phyloP scores from a whole-genome alignment of 1,140 invertebrate genomes.

The Pogonomyrmex barbatus region DNA sequence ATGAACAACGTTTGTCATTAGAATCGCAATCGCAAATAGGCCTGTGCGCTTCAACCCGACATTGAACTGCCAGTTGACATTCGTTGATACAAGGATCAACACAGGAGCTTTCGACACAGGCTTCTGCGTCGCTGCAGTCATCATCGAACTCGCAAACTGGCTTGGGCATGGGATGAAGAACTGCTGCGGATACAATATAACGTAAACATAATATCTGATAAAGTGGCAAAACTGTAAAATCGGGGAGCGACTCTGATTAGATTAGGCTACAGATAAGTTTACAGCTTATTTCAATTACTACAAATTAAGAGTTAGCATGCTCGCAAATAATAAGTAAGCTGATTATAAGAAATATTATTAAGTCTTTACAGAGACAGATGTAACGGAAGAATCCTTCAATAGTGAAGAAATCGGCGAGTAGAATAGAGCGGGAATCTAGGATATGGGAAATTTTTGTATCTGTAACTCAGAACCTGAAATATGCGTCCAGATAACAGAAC shows the following conservation, averaged over 20 bases:
- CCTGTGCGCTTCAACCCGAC: slow-evolving; percentile 87
- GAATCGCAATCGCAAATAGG: slow-evolving; percentile 86
- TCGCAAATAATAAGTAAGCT: slow-evolving; percentile 71
- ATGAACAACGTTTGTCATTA: slow-evolving; percentile 62
- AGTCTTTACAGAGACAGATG: slow-evolving; percentile 85
- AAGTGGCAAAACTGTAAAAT: slow-evolving; percentile 67
- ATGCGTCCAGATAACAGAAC: slow-evolving; percentile 67
- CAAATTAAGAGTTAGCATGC: slow-evolving; percentile 76
- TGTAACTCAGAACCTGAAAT: slow-evolving; percentile 70
- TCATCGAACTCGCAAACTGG: slow-evolving; percentile 87
- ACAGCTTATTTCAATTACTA: slow-evolving; percentile 68
- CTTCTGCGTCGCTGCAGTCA: slow-evolving; percentile 89
- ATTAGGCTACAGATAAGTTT: slow-evolving; percentile 66
- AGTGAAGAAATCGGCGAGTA: slow-evolving; percentile 53
- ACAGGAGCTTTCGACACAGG: slow-evolving; percentile 89
- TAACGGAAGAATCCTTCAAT: slow-evolving; percentile 81
- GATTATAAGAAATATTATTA: slow-evolving; percentile 73
- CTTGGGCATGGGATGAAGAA: slow-evolving; percentile 83
- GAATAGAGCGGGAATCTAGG: slow-evolving; percentile 64
- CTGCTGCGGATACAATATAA: slow-evolving; percentile 86
- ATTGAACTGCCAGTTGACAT: slow-evolving; percentile 88
- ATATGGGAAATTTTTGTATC: slow-evolving; percentile 68
- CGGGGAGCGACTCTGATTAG: slow-evolving; percentile 68
- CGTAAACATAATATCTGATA: slow-evolving; percentile 70
- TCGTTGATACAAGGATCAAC: slow-evolving; percentile 88